Evolutionary conservation across 2,797 vertebrate genomes (phyloP).

Genomic region (Sparidentex hasta): DNA sequence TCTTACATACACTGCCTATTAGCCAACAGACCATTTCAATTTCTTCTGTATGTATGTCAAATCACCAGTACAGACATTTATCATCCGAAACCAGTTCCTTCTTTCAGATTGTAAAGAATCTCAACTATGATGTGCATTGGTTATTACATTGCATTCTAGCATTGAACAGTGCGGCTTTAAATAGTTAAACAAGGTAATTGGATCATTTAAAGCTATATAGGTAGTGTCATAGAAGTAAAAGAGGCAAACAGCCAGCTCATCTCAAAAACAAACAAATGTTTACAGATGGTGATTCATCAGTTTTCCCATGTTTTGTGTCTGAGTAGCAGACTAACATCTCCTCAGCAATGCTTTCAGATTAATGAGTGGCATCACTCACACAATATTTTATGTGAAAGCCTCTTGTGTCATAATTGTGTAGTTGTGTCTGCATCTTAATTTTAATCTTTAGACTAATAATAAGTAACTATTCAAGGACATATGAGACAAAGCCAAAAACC

Average conservation of each 20-base stretch:
- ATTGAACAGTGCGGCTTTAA: conserved; percentile 9
- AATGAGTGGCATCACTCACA: neutral
- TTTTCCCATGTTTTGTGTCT: neutral
- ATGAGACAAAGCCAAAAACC: neutral
- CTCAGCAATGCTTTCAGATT: neutral
- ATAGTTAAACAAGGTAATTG: conserved; percentile 18
- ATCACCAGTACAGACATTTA: conserved; percentile 2
- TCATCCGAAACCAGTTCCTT: neutral
- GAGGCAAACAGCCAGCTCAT: neutral
- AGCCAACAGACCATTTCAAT: neutral
- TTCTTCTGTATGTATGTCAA: neutral
- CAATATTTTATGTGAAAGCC: neutral
- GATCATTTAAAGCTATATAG: conserved; percentile 38
- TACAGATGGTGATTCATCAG: neutral
- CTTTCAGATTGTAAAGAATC: neutral
- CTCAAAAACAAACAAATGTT: conserved; percentile 10
- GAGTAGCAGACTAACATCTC: neutral
- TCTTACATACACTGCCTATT: conserved; percentile 9
- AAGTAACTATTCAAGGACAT: too few species aligned
- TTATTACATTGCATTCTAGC: neutral
- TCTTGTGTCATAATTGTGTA: neutral
- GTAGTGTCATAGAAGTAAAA: neutral
- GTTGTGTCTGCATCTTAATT: neutral
- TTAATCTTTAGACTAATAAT: neutral
- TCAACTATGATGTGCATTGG: neutral